Evolutionary conservation across 2,888 invertebrate species (phyloP), one percentile per base, ranked within the genome.

Genomic region (Metallyticus violacea): DNA sequence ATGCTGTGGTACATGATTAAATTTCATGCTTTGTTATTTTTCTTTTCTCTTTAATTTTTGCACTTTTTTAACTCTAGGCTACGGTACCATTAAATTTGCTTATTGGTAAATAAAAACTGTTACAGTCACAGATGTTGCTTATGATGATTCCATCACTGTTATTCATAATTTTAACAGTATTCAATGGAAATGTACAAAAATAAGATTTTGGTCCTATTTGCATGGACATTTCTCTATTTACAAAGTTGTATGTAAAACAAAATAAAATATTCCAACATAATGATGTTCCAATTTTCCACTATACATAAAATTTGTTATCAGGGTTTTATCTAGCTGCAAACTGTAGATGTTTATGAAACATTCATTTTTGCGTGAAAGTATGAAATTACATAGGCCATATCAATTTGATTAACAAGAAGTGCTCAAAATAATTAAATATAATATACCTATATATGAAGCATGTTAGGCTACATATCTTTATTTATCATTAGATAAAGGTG

Each of bases 381-480:
- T 85, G 30, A 79, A 84, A n/a, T 22, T 85, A 76, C 15, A 77
- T 81, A 85, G n/a, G n/a, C 27, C 76, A 76, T 85, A 81, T 85
- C 79, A 85, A 27, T 7, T 62, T 85, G 79, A 81, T 26, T 62
- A 26, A 79, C 26, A 85, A 80, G 79, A 85, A 85, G 81, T 85
- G 85, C 85, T 85, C 85, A 85, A 85, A n/a, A 81, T 81, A 26
- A 79, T 26, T 22, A 62, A 77, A 83, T 76, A 81, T n/a, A 77
- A 83, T 76, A 81, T 26, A 28, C 22, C n/a, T 28, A 26, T 81
- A 85, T 62, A 85, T 26, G 25, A 85, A 29, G 62, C 62, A 80
- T 80, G 76, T 7, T 85, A 85, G 85, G 79, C 26, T 79, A 79
- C 80, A 62, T 26, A 85, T 85, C 26, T 29, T 80, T 26, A 27